Evolutionary conservation across 2,113 vertebrate genomes (phyloP), one percentile per base, ranked within the genome.

Genomic region (Tragelaphus imberbis): DNA sequence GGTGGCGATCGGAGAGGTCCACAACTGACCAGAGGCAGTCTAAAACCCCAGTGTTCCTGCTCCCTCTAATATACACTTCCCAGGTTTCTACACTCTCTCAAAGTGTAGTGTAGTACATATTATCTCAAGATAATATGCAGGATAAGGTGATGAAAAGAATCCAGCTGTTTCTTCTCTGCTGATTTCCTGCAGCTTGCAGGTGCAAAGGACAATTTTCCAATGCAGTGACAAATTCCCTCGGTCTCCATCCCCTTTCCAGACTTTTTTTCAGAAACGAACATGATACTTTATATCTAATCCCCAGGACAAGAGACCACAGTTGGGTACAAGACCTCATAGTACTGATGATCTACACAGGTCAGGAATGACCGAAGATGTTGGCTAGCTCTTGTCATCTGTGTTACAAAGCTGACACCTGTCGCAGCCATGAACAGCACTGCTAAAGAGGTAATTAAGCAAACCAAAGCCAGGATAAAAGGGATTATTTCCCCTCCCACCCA

Each of bases 161-260:
- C 92, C 94, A 88, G 97, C 92, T 95, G 92, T 90, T 95, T 87
- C 92, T 97, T 79, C 90, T 94, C 96, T 71, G 75, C 53, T 51
- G n/a, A 82, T 81, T 97, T 92, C 90, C 90, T 82, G 55, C 65
- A 59, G 47, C 90, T 94, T 94, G 75, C 59, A 97, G 87, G 75
- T 4, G 81, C 47, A 63, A 2, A 58, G 63, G 53, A 84, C 28
- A 27, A n/a, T 81, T 97, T 96, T 75, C 65, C 15, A 81, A 95
- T 36, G 65, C 90, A 75, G 11, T 1, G 47, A 90, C 77, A 77
- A 51, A 79, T 16, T 17, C 47, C n/a, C 21, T 75, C 27, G 23
- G 36, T 56, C 77, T 79, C 81, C 53, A n/a, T 11, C 28, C 21
- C 58, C 61, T 44, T 94, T 92, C 71, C 82, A 55, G 49, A 59